Percentiles rank a stretch among this genome's conserved stretches.
Conservation (phyloP, 2,888 invertebrate genomes). For the Pelosia muscerda region DNA sequence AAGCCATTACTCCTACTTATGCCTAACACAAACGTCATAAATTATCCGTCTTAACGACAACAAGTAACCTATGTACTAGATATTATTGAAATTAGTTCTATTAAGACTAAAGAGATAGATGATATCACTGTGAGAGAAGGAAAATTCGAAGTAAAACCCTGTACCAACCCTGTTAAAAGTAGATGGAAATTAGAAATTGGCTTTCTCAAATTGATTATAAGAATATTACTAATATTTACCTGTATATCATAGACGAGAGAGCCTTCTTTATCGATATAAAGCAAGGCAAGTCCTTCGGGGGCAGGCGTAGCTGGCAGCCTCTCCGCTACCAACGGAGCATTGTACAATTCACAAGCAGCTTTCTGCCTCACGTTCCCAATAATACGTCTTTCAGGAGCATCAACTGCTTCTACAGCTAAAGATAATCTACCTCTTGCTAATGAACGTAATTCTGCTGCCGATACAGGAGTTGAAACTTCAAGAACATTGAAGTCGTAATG, state of each 20-base stretch:
- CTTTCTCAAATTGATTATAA: no score
- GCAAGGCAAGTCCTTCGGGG: conserved; percentile 91
- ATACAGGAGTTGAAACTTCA: conserved; percentile 92
- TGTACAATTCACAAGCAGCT: conserved; percentile 93
- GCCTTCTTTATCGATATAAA: conserved; percentile 92
- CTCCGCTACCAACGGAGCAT: conserved; percentile 89
- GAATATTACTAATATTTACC: conserved; percentile 68
- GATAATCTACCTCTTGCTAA: conserved; percentile 92
- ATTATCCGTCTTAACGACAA: conserved; percentile 33
- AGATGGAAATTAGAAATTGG: no score
- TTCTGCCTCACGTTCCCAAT: conserved; percentile 91
- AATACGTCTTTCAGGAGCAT: conserved; percentile 89
- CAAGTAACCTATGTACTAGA: conserved; percentile 34
- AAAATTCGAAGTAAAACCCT: no score
- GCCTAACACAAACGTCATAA: conserved; percentile 36
- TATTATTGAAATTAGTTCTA: conserved; percentile 29
- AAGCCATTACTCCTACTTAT: conserved; percentile 40
- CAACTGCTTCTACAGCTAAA: conserved; percentile 90
- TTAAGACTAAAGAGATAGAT: conserved; percentile 4
- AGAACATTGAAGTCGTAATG: conserved; percentile 92
- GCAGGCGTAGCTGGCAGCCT: conserved; percentile 76
- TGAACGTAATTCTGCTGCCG: conserved; percentile 91
- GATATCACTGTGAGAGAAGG: no score
- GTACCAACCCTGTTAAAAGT: background rate
- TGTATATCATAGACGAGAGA: conserved; percentile 92